Evolutionary conservation across 2,888 invertebrate species (phyloP).

Genomic region (Pteria penguin): DNA sequence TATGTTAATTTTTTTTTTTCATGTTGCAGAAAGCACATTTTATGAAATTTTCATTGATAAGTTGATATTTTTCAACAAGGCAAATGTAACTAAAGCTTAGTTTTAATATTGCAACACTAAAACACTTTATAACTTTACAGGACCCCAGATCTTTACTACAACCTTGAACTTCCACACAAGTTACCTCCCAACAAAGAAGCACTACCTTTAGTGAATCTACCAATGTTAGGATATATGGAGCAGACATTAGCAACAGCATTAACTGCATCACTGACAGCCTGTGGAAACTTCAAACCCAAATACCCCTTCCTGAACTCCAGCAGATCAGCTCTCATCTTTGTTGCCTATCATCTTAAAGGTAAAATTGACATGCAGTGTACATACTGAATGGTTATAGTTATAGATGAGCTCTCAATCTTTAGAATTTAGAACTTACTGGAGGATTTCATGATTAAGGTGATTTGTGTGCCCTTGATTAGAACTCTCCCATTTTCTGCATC

Average conservation of each 20-base stretch:
- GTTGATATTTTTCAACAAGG: too few species aligned
- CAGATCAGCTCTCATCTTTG: conserved; percentile 78
- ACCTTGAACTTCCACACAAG: conserved; percentile 78
- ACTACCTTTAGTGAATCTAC: conserved; percentile 72
- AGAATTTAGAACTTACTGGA: too few species aligned
- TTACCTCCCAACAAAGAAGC: conserved; percentile 78
- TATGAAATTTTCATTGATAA: too few species aligned
- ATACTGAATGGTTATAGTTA: too few species aligned
- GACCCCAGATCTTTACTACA: conserved; percentile 77
- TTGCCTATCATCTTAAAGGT: conserved; percentile 80
- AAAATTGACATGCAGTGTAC: too few species aligned
- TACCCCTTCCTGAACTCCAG: conserved; percentile 79
- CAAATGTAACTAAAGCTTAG: too few species aligned
- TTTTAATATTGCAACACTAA: not conserved
- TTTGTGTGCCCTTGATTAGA: too few species aligned
- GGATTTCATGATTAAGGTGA: too few species aligned
- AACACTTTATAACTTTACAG: conserved; percentile 53
- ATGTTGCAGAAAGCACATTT: too few species aligned
- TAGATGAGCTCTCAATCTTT: too few species aligned
- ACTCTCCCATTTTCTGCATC: too few species aligned
- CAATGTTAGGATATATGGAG: conserved; percentile 80
- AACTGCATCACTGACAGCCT: conserved; percentile 77
- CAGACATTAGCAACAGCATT: conserved; percentile 78
- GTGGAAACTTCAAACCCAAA: conserved; percentile 80
- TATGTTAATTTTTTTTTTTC: too few species aligned